Base-by-base conservation (phyloP, 2,888 invertebrate species). In the Drosophila paramelanica region DNA sequence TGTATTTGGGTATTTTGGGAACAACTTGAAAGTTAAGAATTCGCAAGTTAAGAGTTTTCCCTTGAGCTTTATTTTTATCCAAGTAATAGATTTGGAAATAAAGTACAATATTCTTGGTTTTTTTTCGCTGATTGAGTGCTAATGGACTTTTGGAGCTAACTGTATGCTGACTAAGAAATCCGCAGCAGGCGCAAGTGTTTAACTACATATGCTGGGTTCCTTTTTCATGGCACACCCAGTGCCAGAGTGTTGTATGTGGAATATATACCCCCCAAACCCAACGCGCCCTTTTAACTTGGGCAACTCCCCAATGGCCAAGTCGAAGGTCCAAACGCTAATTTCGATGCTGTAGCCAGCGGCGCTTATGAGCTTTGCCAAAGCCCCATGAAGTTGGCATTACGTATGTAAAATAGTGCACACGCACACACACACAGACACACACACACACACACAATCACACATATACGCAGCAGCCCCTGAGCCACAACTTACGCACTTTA, bases 371-470 rank as follows among this genome's bases (percentile, higher is more conserved):
- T 77, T 84, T 82, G 51, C 56, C 68, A 53, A 77, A 78, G 71
- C 78, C 62, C 85, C 77, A 84, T 84, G 81, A 81, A 82, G 68
- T 81, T 79, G 68, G 80, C 83, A 84, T 86, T 84, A 83, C 79
- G 79, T 84, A 84, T 84, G 86, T 83, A 84, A 84, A 84, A 84
- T 84, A 84, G 83, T 83, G 86, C 67, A 66, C 49, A 47, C 77
- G 41, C 51, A 61, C 58, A 59, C 51, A 66, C 58, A 42, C 38
- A 41, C 61, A 65, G 57, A 33, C 41, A 45, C 23, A 57, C 31
- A 25, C 11, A 31, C 17, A 43, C 60, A 69, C 43, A 42, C 41
- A 52, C 14, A 45, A 10, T 10, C 10, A 11, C 33, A 47, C 52
- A 47, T 10, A 53, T 0, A 46, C 11, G 1, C 36, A 36, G 36